Base-by-base conservation (phyloP, 1,140 invertebrate species). In the Trichonephila inaurata region DNA sequence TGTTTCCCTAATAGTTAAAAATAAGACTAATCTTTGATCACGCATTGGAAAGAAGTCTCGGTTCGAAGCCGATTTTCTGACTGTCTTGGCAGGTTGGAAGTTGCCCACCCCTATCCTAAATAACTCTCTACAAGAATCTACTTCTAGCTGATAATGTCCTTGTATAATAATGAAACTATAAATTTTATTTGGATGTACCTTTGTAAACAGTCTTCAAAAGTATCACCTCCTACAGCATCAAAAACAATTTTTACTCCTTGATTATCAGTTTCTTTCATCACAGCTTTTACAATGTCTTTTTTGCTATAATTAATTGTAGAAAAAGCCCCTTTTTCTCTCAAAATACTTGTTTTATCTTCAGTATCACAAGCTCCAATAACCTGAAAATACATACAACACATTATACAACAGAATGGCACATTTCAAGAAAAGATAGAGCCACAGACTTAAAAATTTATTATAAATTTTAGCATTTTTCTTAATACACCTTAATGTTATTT, bases 281-380 rank as follows among this genome's bases (percentile, higher is more conserved):
- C 96, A 95, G 96, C 95, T 64, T 96, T 96, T 2, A 95, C 94
- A 18, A 97, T 95, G 83, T 96, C 96, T 94, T 97, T 96, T 64
- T 96, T 96, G 90, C 96, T 96, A 91, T 96, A 97, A 92, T 96
- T 96, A 1, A 97, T 94, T 69, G 97, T 96, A n/a, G 96, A 96
- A 94, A 96, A 97, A 0, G 97, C 97, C 69, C 97, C 97, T 95
- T 96, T 97, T 16, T 96, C 96, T 72, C 97, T 95, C 33, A 97
- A 96, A 60, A 96, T 94, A 24, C 95, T 94, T 14, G 96, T 96
- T 94, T 96, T 96, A 64, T 97, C 96, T 95, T 97, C 96, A 0
- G 96, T 96, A 21, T 96, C 96, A 94, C 96, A 97, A 18, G 97
- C 96, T 58, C 96, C 97, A 94, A 97, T 97, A 6, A 97, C 97